Conservation (phyloP, 1,140 invertebrate species). For the Cherax quadricarinatus region DNA sequence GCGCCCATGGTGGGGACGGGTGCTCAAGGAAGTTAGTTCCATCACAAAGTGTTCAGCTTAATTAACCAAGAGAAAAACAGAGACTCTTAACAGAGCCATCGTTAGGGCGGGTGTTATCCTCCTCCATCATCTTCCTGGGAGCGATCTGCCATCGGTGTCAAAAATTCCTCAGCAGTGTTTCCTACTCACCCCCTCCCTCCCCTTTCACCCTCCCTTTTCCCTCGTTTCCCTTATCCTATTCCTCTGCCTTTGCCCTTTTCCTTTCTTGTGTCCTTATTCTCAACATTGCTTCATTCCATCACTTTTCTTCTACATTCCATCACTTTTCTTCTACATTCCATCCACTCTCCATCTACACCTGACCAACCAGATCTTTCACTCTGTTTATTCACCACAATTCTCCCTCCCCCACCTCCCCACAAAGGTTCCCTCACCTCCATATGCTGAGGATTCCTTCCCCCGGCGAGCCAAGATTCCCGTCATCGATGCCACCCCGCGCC, state of each 20-base stretch:
- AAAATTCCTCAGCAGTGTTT: no score
- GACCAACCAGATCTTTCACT: neutral
- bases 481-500: slow-evolving; percentile 16
- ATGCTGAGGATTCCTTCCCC: slow-evolving; percentile 43
- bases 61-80: no score
- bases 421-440: neutral
- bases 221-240: neutral
- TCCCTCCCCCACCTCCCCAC: neutral
- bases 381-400: neutral
- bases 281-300: neutral
- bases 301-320: neutral
- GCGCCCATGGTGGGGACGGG: no score
- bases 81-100: no score
- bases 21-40: no score
- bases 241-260: neutral
- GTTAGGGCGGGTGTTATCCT: no score
- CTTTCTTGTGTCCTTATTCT: neutral
- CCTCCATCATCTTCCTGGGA: no score
- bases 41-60: no score
- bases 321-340: neutral
- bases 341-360: neutral
- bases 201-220: neutral
- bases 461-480: slow-evolving; percentile 16
- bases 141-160: no score
- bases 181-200: neutral